phyloP scores from a whole-genome alignment of 2,113 vertebrate species.

The Pollimyrus isidori region DNA sequence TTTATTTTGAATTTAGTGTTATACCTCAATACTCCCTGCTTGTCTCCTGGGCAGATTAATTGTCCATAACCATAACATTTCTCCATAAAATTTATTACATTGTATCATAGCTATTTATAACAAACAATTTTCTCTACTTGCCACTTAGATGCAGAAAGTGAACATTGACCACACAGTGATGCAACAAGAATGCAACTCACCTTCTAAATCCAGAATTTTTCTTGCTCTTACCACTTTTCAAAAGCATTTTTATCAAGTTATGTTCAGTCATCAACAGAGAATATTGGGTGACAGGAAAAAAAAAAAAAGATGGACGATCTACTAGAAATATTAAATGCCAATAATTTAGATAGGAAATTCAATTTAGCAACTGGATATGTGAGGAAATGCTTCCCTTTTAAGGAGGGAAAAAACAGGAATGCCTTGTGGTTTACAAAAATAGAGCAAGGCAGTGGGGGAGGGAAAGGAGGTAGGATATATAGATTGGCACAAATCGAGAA shows the following conservation, averaged over 20 bases:
- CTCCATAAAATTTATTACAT: not conserved
- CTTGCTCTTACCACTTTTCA: not conserved
- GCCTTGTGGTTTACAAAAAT: conserved; percentile 25
- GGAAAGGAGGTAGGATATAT: conserved; percentile 14
- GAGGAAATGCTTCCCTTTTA: conserved; percentile 20
- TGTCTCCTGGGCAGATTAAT: not conserved
- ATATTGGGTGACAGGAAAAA: not conserved
- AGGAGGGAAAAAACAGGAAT: conserved; percentile 12
- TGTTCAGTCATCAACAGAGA: not conserved
- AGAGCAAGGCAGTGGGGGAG: conserved; percentile 5
- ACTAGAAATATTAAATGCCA: not conserved
- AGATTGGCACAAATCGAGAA: conserved; percentile 16
- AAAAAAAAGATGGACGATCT: not conserved
- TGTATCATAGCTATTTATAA: conserved; percentile 1
- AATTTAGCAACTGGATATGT: conserved; percentile 8
- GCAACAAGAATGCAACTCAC: conserved; percentile 9
- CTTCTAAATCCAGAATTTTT: not conserved
- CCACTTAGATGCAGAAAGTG: conserved; percentile 2
- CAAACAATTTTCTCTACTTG: conserved; percentile 1
- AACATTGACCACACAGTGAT: conserved; percentile 9
- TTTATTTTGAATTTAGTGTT: not conserved
- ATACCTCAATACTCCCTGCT: not conserved
- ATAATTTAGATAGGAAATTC: not conserved
- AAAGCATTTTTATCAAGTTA: not conserved
- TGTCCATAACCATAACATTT: not conserved